Percentiles rank a stretch among this genome's conserved stretches.
Evolutionary conservation across 2,888 invertebrate genomes (phyloP).

Genomic region (Spisula subtruncata): DNA sequence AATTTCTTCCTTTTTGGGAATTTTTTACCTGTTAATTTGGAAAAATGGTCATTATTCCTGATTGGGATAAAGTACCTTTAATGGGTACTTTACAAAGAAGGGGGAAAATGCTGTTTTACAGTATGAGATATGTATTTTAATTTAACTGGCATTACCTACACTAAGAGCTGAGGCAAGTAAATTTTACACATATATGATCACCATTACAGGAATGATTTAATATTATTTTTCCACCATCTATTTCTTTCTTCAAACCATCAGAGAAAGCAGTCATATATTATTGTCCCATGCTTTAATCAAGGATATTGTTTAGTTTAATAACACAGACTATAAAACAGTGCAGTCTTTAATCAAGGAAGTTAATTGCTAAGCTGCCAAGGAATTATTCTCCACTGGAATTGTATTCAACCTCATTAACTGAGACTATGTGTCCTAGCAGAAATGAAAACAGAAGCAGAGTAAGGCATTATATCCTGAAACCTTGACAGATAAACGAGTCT

Average conservation of each 20-base stretch:
- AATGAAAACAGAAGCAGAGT: conserved; percentile 11
- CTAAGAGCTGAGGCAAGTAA: no score
- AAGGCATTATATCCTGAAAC: background rate
- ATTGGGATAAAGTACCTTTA: no score
- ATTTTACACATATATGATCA: background rate
- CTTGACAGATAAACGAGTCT: background rate
- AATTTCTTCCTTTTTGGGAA: no score
- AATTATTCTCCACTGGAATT: background rate
- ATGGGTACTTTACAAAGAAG: no score
- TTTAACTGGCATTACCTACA: no score
- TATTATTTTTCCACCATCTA: background rate
- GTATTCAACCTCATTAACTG: background rate
- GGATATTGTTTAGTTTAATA: background rate
- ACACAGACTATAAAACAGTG: background rate
- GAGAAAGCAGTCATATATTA: background rate
- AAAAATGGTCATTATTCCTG: no score
- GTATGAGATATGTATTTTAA: no score
- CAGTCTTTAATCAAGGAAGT: background rate
- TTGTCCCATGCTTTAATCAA: background rate
- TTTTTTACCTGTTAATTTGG: no score
- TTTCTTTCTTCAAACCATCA: background rate
- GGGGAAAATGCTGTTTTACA: no score
- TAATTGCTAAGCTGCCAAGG: conserved; percentile 11
- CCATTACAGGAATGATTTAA: background rate
- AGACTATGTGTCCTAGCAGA: no score